These are phyloP conservation scores for Formicarius rufipectus DNA, from an alignment of 2,113 vertebrate species.

Conservation along the genomic window DNA sequence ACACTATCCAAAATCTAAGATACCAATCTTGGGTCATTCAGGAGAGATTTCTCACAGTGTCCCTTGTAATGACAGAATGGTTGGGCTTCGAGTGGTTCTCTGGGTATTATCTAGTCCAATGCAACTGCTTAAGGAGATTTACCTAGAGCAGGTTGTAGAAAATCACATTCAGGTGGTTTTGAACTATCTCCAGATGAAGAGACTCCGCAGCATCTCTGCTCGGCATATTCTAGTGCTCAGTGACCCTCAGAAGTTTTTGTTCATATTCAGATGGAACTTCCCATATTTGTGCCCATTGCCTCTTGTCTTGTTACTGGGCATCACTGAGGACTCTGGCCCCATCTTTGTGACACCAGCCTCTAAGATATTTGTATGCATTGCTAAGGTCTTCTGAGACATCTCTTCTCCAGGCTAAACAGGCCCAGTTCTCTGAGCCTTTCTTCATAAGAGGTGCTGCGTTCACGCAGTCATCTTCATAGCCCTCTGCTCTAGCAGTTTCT, in stretches of 20 bases:
- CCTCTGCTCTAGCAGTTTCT: background rate
- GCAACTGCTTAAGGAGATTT: background rate
- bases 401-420: background rate
- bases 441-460: background rate
- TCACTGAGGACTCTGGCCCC: background rate
- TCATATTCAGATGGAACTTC: background rate
- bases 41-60: background rate
- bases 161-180: rapidly evolving
- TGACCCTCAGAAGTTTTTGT: background rate
- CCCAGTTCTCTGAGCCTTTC: background rate
- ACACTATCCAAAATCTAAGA: background rate
- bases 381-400: background rate
- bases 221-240: background rate
- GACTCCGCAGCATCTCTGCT: background rate
- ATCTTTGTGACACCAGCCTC: background rate
- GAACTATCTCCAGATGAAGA: background rate
- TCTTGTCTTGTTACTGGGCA: background rate
- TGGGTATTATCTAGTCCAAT: background rate
- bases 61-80: background rate
- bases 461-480: background rate
- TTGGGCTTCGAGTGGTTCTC: background rate
- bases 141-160: background rate
- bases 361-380: background rate
- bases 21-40: background rate
- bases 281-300: background rate